Evolutionary conservation across 2,888 invertebrate species (phyloP), one percentile per base, ranked within the genome.

Genomic region (Hydrotaea cyrtoneurina): DNA sequence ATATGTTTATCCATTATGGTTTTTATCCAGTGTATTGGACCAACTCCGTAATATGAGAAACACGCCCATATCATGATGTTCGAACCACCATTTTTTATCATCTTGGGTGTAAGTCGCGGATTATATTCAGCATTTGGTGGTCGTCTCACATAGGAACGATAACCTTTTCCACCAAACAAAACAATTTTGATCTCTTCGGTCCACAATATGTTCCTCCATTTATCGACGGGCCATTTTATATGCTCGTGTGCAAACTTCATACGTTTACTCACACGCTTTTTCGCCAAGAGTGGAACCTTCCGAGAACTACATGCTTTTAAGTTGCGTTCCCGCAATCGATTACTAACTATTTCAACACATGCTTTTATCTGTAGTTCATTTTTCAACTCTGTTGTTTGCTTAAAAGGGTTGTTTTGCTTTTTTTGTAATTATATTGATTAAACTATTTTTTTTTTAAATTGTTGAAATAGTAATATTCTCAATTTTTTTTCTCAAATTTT

Each of bases 181-280:
- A 62, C 46, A 0, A 75, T 75, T 75, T 75, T 75, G 26, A 21
- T 62, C 55, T 75, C 62, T 21, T 75, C 62, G 11, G 78, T 82
- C 78, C 43, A 69, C 15, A 69, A 75, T 21, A 82, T 36, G n/a
- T 78, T 78, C 15, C 62, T 0, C 78, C 66, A 82, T 73, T 72
- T 75, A 23, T 76, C 59, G 11, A 31, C 36, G 15, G 76, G 53
- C 76, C 76, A 83, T 31, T 31, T 31, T 31, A 31, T 31, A 55
- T 82, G 74, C 1, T 64, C 64, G 11, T 17, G 15, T 64, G 39
- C 57, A 57, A 57, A 75, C 39, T 59, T 17, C 2, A 75, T 21
- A 31, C 74, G 43, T 39, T 75, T 75, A 13, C 3, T 21, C 13
- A 31, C 59, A 23, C 59, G 59, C 59, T 46, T 57, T 39, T 50